Percentiles rank a stretch among this genome's conserved stretches.
Conservation (phyloP, 2,888 invertebrate genomes). For the Zeuzera pyrina region DNA sequence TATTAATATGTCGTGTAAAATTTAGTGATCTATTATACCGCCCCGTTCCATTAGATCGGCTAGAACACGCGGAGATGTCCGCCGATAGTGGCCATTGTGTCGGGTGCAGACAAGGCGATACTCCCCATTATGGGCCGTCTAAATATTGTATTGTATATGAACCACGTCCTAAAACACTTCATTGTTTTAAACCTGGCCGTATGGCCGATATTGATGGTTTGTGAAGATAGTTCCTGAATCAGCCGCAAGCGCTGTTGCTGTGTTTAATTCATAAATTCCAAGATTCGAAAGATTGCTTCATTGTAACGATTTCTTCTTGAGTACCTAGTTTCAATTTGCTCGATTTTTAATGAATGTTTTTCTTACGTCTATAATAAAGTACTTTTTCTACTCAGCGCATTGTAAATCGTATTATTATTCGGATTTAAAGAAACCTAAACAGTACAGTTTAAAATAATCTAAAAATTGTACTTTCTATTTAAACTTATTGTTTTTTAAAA, state of each 20-base stretch:
- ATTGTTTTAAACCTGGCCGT: slow-evolving; percentile 39
- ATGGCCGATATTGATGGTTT: slow-evolving; percentile 42
- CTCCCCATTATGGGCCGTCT: slow-evolving; percentile 31
- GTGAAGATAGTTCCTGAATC: slow-evolving; percentile 30
- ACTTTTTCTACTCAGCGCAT: too few species aligned
- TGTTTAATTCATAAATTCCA: slow-evolving; percentile 11
- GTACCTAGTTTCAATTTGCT: too few species aligned
- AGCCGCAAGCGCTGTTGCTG: slow-evolving; percentile 15
- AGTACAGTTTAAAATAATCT: too few species aligned
- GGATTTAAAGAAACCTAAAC: too few species aligned
- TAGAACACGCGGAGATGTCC: slow-evolving; percentile 30
- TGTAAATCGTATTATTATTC: too few species aligned
- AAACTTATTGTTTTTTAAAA: too few species aligned
- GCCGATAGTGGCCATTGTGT: slow-evolving; percentile 43
- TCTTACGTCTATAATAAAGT: too few species aligned
- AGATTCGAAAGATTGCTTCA: slow-evolving; percentile 19
- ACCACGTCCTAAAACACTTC: slow-evolving; percentile 41
- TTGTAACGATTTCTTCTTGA: too few species aligned
- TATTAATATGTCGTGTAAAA: slow-evolving; percentile 32
- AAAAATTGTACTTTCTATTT: too few species aligned
- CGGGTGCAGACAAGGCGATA: slow-evolving; percentile 34
- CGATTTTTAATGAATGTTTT: too few species aligned
- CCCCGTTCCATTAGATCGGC: slow-evolving; percentile 31
- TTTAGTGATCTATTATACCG: slow-evolving; percentile 17
- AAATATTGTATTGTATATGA: slow-evolving; percentile 42